Evolutionary conservation across 2,888 invertebrate genomes (phyloP).

Genomic region (Orthosia gothica): DNA sequence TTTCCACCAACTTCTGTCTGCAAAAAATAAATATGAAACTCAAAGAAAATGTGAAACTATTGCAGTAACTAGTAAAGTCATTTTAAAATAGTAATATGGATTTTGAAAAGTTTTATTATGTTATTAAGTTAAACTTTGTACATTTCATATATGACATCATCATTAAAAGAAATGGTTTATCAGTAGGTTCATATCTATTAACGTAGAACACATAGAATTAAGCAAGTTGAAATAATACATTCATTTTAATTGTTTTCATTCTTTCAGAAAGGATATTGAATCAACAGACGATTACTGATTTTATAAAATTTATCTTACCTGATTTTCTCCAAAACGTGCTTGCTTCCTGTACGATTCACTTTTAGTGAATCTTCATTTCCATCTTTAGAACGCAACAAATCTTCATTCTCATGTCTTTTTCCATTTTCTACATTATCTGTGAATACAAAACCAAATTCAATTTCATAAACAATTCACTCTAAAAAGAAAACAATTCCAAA

Average conservation of each 20-base stretch:
- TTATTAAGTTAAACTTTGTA: not conserved
- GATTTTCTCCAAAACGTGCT: constrained; percentile 39
- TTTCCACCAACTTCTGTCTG: constrained; percentile 55
- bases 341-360: not conserved
- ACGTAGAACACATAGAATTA: no score
- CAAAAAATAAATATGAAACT: constrained; percentile 17
- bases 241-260: not conserved
- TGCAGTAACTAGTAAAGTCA: no score
- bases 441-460: constrained; percentile 62
- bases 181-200: no score
- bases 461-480: constrained; percentile 32
- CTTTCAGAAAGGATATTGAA: not conserved
- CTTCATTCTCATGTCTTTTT: constrained; percentile 71
- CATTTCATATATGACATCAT: not conserved
- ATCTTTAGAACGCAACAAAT: constrained; percentile 73
- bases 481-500: constrained; percentile 39
- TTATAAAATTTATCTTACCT: constrained; percentile 29
- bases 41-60: not conserved
- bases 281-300: not conserved
- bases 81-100: no score
- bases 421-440: constrained; percentile 75
- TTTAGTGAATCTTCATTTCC: constrained; percentile 29
- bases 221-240: not conserved
- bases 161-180: not conserved
- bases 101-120: no score